These are phyloP conservation scores for Brachionus rubens DNA, from an alignment of 1,140 invertebrate genomes.

Conservation along the genomic window DNA sequence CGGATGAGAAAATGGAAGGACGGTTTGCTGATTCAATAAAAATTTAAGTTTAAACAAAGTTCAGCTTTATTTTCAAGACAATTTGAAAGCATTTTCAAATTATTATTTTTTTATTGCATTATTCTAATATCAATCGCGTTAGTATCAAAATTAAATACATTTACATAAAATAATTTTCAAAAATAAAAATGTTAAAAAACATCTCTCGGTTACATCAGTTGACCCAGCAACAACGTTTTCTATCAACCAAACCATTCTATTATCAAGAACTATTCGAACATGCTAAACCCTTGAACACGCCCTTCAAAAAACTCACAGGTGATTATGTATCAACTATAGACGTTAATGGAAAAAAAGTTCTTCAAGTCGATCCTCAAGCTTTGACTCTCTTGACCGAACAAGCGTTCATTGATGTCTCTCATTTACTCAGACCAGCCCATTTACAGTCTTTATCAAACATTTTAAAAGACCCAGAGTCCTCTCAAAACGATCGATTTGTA, in stretches of 20 bases:
- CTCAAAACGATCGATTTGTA: slow-evolving; percentile 60
- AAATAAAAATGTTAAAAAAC: too few species aligned
- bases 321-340: slow-evolving; percentile 60
- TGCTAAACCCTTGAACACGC: slow-evolving; percentile 51
- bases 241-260: slow-evolving; percentile 54
- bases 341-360: slow-evolving; percentile 54
- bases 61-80: too few species aligned
- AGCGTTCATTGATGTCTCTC: slow-evolving; percentile 59
- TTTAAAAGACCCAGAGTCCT: slow-evolving; percentile 58
- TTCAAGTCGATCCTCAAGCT: slow-evolving; percentile 56
- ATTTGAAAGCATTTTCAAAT: too few species aligned
- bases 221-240: too few species aligned
- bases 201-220: too few species aligned
- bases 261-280: slow-evolving; percentile 59
- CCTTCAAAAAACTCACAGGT: slow-evolving; percentile 59
- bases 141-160: too few species aligned
- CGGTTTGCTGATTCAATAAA: too few species aligned
- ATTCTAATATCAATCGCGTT: too few species aligned
- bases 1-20: too few species aligned
- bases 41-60: too few species aligned
- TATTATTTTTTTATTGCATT: too few species aligned
- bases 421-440: slow-evolving; percentile 58
- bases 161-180: too few species aligned
- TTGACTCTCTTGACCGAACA: slow-evolving; percentile 56
- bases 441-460: slow-evolving; percentile 60